Evolutionary conservation across 92 coral and sea anemone genomes (phyloP).

Genomic region (Phymanthus crucifer): DNA sequence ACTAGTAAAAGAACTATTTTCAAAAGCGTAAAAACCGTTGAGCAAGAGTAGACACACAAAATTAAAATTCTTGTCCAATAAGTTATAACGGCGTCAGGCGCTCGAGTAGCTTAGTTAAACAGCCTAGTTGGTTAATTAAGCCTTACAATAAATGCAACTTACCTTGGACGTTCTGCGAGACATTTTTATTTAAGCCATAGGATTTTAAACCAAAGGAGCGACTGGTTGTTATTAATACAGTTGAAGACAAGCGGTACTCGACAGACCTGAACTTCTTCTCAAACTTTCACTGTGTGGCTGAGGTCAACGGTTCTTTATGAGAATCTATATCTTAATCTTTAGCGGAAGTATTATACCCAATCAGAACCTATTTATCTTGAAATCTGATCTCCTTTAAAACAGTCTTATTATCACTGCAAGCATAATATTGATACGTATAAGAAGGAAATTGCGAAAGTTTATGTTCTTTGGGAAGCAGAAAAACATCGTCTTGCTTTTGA

Average conservation of each 20-base stretch:
- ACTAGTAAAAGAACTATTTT: neutral
- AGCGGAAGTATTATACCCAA: conserved; percentile 10
- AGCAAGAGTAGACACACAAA: neutral
- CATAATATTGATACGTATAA: neutral
- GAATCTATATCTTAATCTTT: conserved; percentile 13
- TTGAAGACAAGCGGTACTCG: conserved; percentile 3
- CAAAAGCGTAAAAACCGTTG: neutral
- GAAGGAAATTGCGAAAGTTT: neutral
- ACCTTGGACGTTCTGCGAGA: conserved; percentile 19
- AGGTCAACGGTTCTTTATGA: conserved; percentile 20
- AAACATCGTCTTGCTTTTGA: neutral
- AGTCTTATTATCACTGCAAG: neutral
- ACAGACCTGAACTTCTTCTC: conserved; percentile 6
- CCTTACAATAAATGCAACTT: conserved; percentile 1
- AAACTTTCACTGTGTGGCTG: conserved; percentile 25
- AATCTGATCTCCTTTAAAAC: neutral
- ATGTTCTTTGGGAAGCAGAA: neutral
- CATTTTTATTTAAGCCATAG: conserved; percentile 36
- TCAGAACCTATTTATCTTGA: neutral
- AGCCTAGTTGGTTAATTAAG: neutral
- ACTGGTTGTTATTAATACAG: neutral
- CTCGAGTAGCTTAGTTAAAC: neutral
- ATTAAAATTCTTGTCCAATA: neutral
- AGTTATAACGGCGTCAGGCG: too few relatives aligned
- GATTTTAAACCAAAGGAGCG: conserved; percentile 4